Base-by-base conservation (phyloP, 2,797 vertebrate genomes). In the Otolemur crassicaudatus region DNA sequence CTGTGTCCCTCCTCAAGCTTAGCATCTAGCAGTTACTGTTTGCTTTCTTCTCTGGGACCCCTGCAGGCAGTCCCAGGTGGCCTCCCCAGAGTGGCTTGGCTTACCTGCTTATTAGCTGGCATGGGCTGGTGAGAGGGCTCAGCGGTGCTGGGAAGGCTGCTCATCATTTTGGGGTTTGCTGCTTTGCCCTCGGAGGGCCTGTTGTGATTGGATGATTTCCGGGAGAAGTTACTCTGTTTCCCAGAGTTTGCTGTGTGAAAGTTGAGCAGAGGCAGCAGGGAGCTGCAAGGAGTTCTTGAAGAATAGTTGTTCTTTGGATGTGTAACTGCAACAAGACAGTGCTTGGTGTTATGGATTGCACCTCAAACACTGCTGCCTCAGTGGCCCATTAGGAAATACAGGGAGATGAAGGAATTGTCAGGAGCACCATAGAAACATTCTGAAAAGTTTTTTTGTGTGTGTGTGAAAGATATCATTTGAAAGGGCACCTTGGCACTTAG, bases 301-400 rank as follows among this genome's bases (percentile, higher is more conserved):
- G 99, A 99, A 61, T 99, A 99, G 96, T 93, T 99, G 96, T 99
- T 99, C 98, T 99, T 99, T 98, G 99, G 99, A 67, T 99, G 99
- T 87, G 98, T 98, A 97, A 99, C 99, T 99, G 87, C 58, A 96
- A 97, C 72, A 58, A 87, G 85, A 94, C 92, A 93, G n/a, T 2
- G 69, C 34, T 17, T 25, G 56, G 31, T 22, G 9, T 98, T 90
- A 96, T 0, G 31, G 84, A 34, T 89, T 63, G 87, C n/a, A 65
- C 20, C 0, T 72, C 11, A 31, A 83, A 46, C 72, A 46, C 31
- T 4, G n/a, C 58, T 27, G 72, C 75, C 69, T 63, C 17, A 4
- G 67, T 11, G 34, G 37, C 20, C 73, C 53, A 1, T 37, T 5
- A 60, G 23, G n/a, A 53, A 63, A 37, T 2, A 8, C 53, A 19